Percentiles rank a stretch among this genome's conserved stretches.
Evolutionary conservation across 2,797 vertebrate genomes (phyloP).

Genomic region (Myotis findleyi): DNA sequence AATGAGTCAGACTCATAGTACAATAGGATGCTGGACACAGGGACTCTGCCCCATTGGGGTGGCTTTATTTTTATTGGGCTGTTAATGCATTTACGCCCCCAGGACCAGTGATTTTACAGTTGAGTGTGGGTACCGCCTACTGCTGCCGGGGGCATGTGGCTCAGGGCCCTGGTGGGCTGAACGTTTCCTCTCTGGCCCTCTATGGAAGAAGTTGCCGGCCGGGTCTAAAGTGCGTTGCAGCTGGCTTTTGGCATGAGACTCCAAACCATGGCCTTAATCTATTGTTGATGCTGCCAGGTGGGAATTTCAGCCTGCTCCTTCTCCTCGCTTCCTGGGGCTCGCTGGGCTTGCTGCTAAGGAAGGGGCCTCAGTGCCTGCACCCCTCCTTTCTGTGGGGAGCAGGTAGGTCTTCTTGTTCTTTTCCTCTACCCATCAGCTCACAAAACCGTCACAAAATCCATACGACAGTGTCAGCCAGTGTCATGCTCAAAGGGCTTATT

Average conservation of each 20-base stretch:
- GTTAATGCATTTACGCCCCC: background rate
- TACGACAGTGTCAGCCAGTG: rapidly evolving
- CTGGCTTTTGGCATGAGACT: background rate
- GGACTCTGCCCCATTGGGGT: background rate
- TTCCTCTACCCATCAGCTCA: background rate
- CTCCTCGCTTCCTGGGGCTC: background rate
- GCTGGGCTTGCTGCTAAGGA: background rate
- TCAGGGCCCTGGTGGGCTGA: background rate
- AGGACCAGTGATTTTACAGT: background rate
- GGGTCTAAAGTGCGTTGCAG: rapidly evolving
- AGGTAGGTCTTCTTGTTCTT: background rate
- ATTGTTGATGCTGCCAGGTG: background rate
- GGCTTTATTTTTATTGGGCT: background rate
- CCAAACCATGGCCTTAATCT: background rate
- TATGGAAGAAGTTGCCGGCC: background rate
- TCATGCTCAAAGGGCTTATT: background rate
- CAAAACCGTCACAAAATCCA: background rate
- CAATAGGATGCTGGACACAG: background rate
- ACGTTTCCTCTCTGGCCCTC: background rate
- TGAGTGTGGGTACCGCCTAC: background rate
- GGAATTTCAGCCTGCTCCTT: background rate
- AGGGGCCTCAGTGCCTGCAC: background rate
- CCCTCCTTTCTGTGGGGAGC: background rate
- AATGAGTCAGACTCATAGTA: background rate
- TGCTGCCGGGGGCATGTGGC: background rate